Percentiles rank a stretch among this genome's conserved stretches.
These are phyloP conservation scores for Marmota flaviventris DNA, from an alignment of 2,113 vertebrate genomes.

Conservation along the genomic window DNA sequence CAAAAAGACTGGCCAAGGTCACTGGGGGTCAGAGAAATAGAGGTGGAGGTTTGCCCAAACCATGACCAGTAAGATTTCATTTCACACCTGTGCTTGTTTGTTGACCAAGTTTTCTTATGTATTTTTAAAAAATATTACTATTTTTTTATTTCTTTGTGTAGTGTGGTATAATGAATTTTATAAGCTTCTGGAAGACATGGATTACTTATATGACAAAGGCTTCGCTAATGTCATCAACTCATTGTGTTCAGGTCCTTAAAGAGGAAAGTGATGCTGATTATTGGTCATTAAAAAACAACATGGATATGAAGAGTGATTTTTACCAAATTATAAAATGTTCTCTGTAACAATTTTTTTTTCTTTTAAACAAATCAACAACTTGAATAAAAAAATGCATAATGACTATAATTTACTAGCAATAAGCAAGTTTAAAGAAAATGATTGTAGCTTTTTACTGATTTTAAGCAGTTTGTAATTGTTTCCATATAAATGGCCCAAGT, in stretches of 20 bases:
- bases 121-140: background rate
- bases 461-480: background rate
- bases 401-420: background rate
- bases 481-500: background rate
- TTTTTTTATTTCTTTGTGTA: constrained; percentile 13
- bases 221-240: background rate
- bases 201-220: background rate
- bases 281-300: background rate
- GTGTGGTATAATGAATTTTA: background rate
- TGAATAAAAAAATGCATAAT: constrained; percentile 19
- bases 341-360: background rate
- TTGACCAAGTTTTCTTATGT: background rate
- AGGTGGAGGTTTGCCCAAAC: background rate
- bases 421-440: background rate
- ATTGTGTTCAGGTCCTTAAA: background rate
- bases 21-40: background rate
- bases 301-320: background rate
- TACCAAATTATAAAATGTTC: background rate
- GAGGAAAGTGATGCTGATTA: background rate
- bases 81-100: background rate
- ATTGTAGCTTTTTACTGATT: background rate
- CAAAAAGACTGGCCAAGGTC: background rate
- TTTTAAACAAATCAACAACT: background rate
- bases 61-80: background rate
- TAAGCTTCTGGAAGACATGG: background rate